phyloP scores from a whole-genome alignment of 2,113 vertebrate genomes.

The Vicugna pacos region DNA sequence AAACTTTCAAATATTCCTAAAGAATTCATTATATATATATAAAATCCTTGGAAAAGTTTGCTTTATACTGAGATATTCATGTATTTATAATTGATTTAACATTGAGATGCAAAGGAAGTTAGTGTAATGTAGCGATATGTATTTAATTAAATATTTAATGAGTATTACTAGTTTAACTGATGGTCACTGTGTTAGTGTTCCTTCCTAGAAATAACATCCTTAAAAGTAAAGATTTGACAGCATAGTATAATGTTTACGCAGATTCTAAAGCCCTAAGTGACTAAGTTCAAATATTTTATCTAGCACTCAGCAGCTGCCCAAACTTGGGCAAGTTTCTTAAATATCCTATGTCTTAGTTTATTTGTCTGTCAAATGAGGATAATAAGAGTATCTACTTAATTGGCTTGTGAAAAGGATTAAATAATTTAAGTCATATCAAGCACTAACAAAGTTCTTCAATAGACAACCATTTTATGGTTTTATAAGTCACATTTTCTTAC shows the following conservation, averaged over 20 bases:
- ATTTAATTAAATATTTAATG: neutral
- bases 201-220: neutral
- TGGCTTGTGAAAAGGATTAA: neutral
- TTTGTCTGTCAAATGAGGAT: neutral
- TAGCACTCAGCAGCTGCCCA: neutral
- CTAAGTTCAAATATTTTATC: neutral
- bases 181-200: neutral
- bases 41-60: neutral
- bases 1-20: neutral
- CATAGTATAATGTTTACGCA: neutral
- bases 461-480: neutral
- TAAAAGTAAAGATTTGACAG: neutral
- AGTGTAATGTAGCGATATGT: neutral
- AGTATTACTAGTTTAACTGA: neutral
- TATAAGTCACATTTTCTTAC: neutral
- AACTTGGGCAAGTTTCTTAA: neutral
- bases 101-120: neutral
- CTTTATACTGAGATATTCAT: neutral
- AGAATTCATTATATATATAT: neutral
- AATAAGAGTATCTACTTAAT: neutral
- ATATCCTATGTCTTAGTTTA: neutral
- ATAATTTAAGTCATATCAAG: neutral
- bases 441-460: neutral
- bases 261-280: neutral
- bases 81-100: neutral